Conservation (phyloP, 2,113 vertebrate genomes). For the Hiodon alosoides region DNA sequence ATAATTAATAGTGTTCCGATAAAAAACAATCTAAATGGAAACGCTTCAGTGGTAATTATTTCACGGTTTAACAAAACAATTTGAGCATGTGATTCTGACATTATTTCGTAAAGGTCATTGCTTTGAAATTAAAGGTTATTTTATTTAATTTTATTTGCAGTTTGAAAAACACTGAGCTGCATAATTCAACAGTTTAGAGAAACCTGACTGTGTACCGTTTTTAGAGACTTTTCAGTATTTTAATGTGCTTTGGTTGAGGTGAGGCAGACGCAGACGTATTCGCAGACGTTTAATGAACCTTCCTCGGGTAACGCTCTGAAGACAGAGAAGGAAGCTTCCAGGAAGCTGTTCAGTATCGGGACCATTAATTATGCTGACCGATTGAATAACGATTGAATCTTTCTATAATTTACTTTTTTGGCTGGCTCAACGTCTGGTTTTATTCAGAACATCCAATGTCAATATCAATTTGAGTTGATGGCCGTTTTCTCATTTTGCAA, state of each 20-base stretch:
- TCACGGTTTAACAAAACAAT: background rate
- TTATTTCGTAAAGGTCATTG: background rate
- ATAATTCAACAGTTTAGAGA: background rate
- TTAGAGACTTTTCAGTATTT: background rate
- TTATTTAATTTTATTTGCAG: background rate
- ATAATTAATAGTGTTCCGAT: too few species aligned
- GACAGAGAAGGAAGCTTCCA: background rate
- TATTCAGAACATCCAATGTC: constrained; percentile 36
- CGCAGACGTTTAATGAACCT: background rate
- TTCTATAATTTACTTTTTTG: background rate
- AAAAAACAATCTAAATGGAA: too few species aligned
- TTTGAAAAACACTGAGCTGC: background rate
- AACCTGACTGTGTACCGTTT: background rate
- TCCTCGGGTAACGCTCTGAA: background rate
- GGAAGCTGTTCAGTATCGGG: background rate
- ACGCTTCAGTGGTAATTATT: too few species aligned
- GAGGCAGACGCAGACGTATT: background rate
- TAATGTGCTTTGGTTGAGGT: constrained; percentile 6
- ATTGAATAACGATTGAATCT: constrained; percentile 1
- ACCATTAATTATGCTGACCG: background rate
- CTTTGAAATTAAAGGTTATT: background rate
- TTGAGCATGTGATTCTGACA: background rate
- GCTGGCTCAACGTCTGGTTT: constrained; percentile 14
- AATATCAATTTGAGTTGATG: background rate
- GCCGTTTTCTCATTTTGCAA: background rate